These are phyloP conservation scores for Hylia prasina DNA, from an alignment of 2,113 vertebrate species.

Conservation along the genomic window DNA sequence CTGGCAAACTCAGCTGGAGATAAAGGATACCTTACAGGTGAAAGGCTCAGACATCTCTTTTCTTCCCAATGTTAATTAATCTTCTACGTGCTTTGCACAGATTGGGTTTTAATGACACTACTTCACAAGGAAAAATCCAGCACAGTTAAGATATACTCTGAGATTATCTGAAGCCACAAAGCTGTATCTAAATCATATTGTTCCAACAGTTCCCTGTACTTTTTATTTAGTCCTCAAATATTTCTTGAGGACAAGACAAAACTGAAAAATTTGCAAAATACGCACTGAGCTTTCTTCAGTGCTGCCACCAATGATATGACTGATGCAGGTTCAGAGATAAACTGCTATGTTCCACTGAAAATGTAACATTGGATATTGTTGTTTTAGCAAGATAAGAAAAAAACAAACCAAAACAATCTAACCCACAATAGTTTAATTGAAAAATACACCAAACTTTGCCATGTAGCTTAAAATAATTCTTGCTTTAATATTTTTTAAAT, in stretches of 20 bases:
- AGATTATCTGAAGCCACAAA: not conserved
- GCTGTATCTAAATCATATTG: not conserved
- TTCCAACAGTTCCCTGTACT: not conserved
- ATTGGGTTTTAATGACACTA: not conserved
- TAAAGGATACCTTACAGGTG: conserved; percentile 36
- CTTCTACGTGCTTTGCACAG: conserved; percentile 6
- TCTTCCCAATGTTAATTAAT: conserved; percentile 34
- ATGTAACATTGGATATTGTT: not conserved
- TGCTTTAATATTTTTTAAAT: not conserved
- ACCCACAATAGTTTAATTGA: not conserved
- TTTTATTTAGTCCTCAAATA: not conserved
- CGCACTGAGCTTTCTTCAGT: not conserved
- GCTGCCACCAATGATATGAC: not conserved
- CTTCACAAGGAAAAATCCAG: not conserved
- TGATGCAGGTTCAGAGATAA: not conserved
- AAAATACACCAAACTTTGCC: not conserved
- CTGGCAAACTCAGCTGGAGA: conserved; percentile 42
- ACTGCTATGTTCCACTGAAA: not conserved
- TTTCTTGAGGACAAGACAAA: not conserved
- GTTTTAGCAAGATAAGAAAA: not conserved
- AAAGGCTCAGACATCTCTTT: conserved; percentile 34
- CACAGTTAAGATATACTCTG: not conserved
- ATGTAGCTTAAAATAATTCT: not conserved
- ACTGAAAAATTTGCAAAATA: not conserved
- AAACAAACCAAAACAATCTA: not conserved